Conservation (phyloP, 2,113 vertebrate species). For the Mus pahari region DNA sequence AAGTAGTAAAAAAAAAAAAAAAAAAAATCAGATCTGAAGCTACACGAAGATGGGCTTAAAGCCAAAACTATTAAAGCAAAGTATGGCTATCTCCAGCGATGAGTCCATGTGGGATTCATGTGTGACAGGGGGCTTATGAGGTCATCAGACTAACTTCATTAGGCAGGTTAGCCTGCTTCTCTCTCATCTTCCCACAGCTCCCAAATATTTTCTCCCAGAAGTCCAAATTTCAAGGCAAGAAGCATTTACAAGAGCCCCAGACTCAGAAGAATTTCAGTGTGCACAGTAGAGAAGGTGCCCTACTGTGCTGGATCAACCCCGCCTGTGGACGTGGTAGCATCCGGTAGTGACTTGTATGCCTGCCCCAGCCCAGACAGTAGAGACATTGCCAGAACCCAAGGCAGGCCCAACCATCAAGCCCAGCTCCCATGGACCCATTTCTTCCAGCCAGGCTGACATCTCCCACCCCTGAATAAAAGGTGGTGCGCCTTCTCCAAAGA, state of each 20-base stretch:
- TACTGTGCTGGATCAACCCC: background rate
- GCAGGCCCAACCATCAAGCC: background rate
- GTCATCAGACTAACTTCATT: background rate
- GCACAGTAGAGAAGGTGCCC: background rate
- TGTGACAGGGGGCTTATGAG: background rate
- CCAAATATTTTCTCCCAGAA: background rate
- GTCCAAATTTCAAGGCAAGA: background rate
- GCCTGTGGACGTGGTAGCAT: background rate
- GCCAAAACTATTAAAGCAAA: conserved; percentile 59
- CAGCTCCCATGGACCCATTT: background rate
- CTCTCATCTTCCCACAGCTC: background rate
- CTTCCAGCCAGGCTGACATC: background rate
- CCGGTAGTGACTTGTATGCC: background rate
- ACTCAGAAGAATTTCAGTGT: background rate
- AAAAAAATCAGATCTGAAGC: conserved; percentile 65
- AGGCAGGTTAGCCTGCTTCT: background rate
- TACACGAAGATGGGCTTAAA: conserved; percentile 70
- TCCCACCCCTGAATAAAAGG: background rate
- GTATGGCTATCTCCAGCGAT: conserved; percentile 5
- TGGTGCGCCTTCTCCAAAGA: background rate
- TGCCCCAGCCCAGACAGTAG: background rate
- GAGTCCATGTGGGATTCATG: background rate
- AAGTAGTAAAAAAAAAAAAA: conserved; percentile 58
- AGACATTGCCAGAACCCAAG: background rate
- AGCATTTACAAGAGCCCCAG: background rate